Conservation (phyloP, 2,888 invertebrate genomes). For the Stenotaenia linearis region DNA sequence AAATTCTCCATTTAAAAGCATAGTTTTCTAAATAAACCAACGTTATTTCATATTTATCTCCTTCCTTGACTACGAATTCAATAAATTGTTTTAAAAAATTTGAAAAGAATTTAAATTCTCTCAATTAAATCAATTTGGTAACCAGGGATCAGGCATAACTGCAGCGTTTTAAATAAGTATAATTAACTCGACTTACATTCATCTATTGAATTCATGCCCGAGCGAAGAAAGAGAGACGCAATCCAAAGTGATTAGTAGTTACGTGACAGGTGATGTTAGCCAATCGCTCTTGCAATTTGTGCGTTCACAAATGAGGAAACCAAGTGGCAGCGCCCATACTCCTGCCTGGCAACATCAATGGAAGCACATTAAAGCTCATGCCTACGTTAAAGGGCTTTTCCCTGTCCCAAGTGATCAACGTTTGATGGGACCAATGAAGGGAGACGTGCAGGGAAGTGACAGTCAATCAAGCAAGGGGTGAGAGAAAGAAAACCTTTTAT, state of each 20-base stretch:
- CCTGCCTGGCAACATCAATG: too few species aligned
- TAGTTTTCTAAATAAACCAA: too few species aligned
- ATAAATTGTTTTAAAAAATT: too few species aligned
- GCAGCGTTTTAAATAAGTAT: not conserved
- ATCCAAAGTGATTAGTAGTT: conserved; percentile 4
- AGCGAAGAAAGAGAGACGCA: not conserved
- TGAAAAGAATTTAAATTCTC: not conserved
- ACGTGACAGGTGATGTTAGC: conserved; percentile 4
- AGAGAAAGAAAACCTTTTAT: not conserved
- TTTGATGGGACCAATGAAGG: not conserved
- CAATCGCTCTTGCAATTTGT: not conserved
- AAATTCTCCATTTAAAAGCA: too few species aligned
- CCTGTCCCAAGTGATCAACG: not conserved
- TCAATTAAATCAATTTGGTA: not conserved
- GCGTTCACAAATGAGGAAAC: conserved; percentile 9
- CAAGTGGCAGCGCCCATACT: not conserved
- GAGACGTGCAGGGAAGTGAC: not conserved
- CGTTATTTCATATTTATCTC: too few species aligned
- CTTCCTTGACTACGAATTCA: too few species aligned
- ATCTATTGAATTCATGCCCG: not conserved
- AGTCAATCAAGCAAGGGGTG: not conserved
- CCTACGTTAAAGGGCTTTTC: not conserved
- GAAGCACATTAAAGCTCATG: not conserved
- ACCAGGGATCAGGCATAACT: not conserved
- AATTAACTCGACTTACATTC: not conserved